Base-by-base conservation (phyloP, 2,888 invertebrate genomes). In the Marasmarcha lunaedactyla region DNA sequence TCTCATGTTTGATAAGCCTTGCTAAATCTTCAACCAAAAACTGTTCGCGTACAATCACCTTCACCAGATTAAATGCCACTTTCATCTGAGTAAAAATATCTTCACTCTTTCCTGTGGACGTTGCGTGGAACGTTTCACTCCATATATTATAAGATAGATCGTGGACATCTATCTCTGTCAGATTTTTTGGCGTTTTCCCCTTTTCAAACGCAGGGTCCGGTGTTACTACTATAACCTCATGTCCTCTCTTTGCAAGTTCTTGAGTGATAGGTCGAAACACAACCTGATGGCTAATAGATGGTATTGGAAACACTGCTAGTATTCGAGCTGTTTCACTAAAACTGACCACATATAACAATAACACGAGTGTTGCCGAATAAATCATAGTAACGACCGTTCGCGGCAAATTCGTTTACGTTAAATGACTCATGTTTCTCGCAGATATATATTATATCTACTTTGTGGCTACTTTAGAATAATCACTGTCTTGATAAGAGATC, bases 121-220 rank as follows among this genome's bases (percentile, higher is more conserved):
- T 37, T 1, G 2, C 35, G 12, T 38, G 37, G 2, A 46, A 42
- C 1, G 41, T 1, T 10, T 42, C 33, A 20, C 6, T 39, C 53
- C 55, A 51, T 3, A 45, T 40, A 4, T 48, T 38, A 10, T 67
- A 63, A 0, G 61, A 58, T 1, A 60, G 26, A 11, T 63, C 56
- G n/a, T 68, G 55, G 0, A 62, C 14, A 33, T 61, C 50, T 4
- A 71, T 61, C 49, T 71, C 64, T 1, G 48, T 60, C 5, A 63
- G 51, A 41, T 66, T 71, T 2, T 4, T 14, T 6, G 48, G 48
- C 0, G 44, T 7, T 7, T 44, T 11, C 6, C 42, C 50, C 15
- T 50, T 43, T 1, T 43, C 39, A 26, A 46, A 55, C 1, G 38
- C 46, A 5, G 68, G 66, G 40, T 67, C 35, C 1, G 71, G 33